A percentile compares a stretch with the other conserved stretches of the same genome.
Evolutionary conservation across 2,888 invertebrate species (phyloP).

Genomic region (Itoplectis maculator): DNA sequence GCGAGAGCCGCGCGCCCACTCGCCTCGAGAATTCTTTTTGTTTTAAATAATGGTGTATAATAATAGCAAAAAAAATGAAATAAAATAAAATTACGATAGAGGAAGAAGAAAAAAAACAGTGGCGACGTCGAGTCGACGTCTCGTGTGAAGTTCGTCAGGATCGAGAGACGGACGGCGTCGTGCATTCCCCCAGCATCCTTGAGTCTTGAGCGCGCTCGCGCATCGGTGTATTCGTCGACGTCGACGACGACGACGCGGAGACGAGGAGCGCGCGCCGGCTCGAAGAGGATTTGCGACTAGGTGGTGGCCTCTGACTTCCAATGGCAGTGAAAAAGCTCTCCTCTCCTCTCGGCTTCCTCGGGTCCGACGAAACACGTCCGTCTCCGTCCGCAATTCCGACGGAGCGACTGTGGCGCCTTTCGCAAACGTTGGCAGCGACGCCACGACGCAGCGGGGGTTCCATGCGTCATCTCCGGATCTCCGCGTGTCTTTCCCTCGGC

Average conservation of each 20-base stretch:
- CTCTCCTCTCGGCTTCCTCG: slow-evolving; percentile 13
- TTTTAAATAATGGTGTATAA: slow-evolving; percentile 58
- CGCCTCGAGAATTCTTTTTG: slow-evolving; percentile 23
- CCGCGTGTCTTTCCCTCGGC: not conserved
- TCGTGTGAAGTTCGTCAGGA: slow-evolving; percentile 27
- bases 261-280: slow-evolving; percentile 34
- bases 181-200: slow-evolving; percentile 40
- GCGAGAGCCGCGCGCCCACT: not conserved
- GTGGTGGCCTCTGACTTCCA: slow-evolving; percentile 57
- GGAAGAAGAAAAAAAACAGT: slow-evolving; percentile 48
- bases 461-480: no score
- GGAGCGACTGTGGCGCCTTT: slow-evolving; percentile 21
- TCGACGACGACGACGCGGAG: slow-evolving; percentile 32
- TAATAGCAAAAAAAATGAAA: slow-evolving; percentile 63
- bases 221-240: slow-evolving; percentile 4
- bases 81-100: slow-evolving; percentile 63
- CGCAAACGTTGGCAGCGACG: not conserved
- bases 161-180: slow-evolving; percentile 37
- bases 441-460: slow-evolving; percentile 8
- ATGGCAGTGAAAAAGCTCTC: slow-evolving; percentile 57
- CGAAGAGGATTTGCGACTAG: slow-evolving; percentile 62
- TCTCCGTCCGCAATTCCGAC: slow-evolving; percentile 7
- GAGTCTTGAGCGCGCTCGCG: slow-evolving; percentile 27
- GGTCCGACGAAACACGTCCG: not conserved
- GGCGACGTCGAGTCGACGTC: slow-evolving; percentile 39